These are phyloP conservation scores for Galeruca laticollis DNA, from an alignment of 2,888 invertebrate species.

Conservation along the genomic window DNA sequence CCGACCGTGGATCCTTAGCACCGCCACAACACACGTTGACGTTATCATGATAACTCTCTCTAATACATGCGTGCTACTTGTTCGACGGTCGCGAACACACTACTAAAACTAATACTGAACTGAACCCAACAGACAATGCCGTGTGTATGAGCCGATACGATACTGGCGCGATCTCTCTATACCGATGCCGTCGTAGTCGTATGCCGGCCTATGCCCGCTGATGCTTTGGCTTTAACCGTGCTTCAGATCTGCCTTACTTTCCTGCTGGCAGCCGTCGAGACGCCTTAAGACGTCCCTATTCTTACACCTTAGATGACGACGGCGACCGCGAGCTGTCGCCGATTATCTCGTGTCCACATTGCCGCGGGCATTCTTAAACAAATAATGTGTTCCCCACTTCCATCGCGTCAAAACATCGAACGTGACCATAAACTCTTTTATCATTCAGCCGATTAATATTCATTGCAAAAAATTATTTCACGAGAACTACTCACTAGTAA, in stretches of 20 bases:
- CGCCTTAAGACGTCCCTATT: constrained; percentile 35
- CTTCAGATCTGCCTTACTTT: constrained; percentile 29
- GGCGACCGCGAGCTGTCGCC: constrained; percentile 17
- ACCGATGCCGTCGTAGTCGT: constrained; percentile 45
- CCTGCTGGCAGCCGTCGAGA: constrained; percentile 48
- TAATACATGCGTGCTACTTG: constrained; percentile 64
- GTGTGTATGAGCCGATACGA: constrained; percentile 57
- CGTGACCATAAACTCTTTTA: constrained; percentile 1
- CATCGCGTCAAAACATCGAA: background rate
- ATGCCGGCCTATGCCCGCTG: constrained; percentile 40
- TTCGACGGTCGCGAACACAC: constrained; percentile 69
- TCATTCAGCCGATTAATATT: constrained; percentile 14
- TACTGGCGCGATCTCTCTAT: constrained; percentile 37
- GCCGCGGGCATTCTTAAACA: constrained; percentile 33
- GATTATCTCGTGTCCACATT: constrained; percentile 14
- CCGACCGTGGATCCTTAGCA: constrained; percentile 43
- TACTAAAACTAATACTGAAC: constrained; percentile 51
- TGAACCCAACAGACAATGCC: constrained; percentile 65
- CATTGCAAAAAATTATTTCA: constrained; percentile 15
- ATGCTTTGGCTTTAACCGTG: constrained; percentile 33
- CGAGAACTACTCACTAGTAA: constrained; percentile 11
- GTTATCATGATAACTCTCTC: constrained; percentile 57
- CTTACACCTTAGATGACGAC: constrained; percentile 29
- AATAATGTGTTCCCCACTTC: constrained; percentile 31
- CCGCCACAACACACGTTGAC: constrained; percentile 59